Base-by-base conservation (phyloP, 35 echinoderm and acorn worm species). In the Apostichopus californicus region DNA sequence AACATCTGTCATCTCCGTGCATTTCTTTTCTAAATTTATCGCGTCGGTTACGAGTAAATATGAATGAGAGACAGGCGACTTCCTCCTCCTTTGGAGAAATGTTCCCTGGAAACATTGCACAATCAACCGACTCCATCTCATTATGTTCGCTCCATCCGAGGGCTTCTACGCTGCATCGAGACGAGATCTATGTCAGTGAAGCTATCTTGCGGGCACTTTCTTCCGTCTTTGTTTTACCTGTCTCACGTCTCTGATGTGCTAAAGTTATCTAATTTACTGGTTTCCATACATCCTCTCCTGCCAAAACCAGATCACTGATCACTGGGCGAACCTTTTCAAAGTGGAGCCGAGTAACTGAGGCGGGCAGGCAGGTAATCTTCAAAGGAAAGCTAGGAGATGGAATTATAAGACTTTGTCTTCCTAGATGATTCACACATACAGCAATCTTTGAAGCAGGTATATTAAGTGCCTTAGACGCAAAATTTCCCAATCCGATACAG, bases 181-280 rank as follows among this genome's bases (percentile, higher is more conserved):
- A 56, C 24, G 64, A 68, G 64, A 68, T 68, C 9, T 11, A 18
- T 68, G 64, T 68, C 18, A 68, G 11, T 46, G 34, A 46, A 46
- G 34, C 34, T 46, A 46, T 46, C 3, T 46, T 11, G 64, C 64
- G 8, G 18, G 64, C 64, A 14, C 64, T 68, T 68, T 68, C 8
- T 14, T 68, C 5, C 64, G 11, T 68, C 9, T 68, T 68, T 68
- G 34, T 46, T 46, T 46, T 46, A 11, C 18, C 64, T 68, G 0
- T 68, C 18, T 68, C 64, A 11, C 9, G 3, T 68, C 34, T 46
- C 34, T 46, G 34, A 46, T 46, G 34, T 46, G 11, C 64, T 68
- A 55, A 17, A 55, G 80, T 83, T 25, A 83, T 83, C 80, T 83
- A 56, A 83, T 83, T 83, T 83, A 83, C 80, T 34, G 64, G 64